These are phyloP conservation scores for Proterorhinus semilunaris DNA, from an alignment of 2,113 vertebrate genomes.

Conservation along the genomic window DNA sequence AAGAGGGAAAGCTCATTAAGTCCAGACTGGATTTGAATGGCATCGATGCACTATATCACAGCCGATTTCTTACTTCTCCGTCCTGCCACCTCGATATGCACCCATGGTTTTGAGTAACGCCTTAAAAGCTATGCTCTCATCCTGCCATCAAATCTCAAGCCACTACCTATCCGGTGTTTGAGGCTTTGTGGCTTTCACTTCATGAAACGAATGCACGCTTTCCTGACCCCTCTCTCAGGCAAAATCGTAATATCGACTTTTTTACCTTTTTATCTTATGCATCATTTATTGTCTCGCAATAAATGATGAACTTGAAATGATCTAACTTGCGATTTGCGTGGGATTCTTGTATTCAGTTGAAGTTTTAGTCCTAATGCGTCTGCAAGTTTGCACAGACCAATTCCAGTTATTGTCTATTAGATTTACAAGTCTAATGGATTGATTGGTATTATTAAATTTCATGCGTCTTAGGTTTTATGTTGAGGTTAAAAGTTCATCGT, in stretches of 20 bases:
- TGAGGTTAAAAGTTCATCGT: constrained; percentile 33
- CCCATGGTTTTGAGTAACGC: constrained; percentile 8
- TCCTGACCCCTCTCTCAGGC: constrained; percentile 3
- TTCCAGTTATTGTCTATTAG: too few relatives aligned
- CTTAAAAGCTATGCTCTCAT: constrained; percentile 31
- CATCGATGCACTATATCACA: constrained; percentile 30
- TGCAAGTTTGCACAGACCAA: too few relatives aligned
- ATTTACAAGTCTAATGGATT: too few relatives aligned
- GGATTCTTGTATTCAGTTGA: too few relatives aligned
- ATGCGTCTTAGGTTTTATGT: not conserved
- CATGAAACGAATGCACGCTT: constrained; percentile 25
- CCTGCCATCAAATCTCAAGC: constrained; percentile 44
- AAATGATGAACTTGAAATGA: too few relatives aligned
- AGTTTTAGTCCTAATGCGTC: too few relatives aligned
- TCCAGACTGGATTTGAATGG: constrained; percentile 51
- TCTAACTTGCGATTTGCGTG: too few relatives aligned
- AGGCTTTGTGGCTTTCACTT: constrained; percentile 39
- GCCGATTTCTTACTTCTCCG: constrained; percentile 25
- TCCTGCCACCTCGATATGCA: constrained; percentile 8
- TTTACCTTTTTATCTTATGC: too few relatives aligned
- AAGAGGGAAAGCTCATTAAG: constrained; percentile 72
- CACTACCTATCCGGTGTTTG: constrained; percentile 32
- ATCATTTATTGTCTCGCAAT: too few relatives aligned
- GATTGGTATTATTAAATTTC: too few relatives aligned
- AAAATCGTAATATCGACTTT: too few relatives aligned